phyloP scores from a whole-genome alignment of 2,113 vertebrate genomes.

The Anguilla japonica region DNA sequence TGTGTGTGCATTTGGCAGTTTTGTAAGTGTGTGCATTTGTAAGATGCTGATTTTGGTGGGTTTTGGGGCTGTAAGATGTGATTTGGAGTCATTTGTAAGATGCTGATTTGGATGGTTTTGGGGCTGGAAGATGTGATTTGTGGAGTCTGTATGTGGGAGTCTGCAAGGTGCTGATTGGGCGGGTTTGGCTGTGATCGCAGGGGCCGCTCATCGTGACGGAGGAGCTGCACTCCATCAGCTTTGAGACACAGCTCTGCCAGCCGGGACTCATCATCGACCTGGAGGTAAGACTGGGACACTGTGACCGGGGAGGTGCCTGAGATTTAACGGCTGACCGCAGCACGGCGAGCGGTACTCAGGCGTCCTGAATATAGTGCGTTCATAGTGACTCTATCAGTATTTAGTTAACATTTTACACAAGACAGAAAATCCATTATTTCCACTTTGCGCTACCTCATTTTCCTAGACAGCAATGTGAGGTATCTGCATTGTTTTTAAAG shows the following conservation, averaged over 20 bases:
- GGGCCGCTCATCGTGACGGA: constrained; percentile 95
- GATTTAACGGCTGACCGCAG: too few species aligned
- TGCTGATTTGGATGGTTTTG: too few species aligned
- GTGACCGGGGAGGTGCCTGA: background rate
- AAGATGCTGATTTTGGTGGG: background rate
- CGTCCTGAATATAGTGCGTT: too few species aligned
- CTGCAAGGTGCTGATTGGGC: background rate
- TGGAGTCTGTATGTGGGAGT: too few species aligned
- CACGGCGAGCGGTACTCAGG: too few species aligned
- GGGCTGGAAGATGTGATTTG: too few species aligned
- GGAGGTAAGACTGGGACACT: constrained; percentile 72
- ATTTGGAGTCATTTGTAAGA: background rate
- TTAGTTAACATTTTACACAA: too few species aligned
- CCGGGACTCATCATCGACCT: constrained; percentile 82
- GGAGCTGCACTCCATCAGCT: constrained; percentile 93
- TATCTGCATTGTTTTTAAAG: too few species aligned
- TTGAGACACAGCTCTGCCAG: constrained; percentile 90
- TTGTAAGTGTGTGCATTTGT: background rate
- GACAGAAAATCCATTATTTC: too few species aligned
- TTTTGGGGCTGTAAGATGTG: background rate
- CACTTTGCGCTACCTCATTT: too few species aligned
- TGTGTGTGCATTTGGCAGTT: constrained; percentile 54
- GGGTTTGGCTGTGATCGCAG: constrained; percentile 53
- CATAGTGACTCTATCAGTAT: too few species aligned
- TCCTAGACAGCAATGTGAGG: too few species aligned